These are phyloP conservation scores for Lysandra coridon DNA, from an alignment of 2,888 invertebrate genomes.

Conservation along the genomic window DNA sequence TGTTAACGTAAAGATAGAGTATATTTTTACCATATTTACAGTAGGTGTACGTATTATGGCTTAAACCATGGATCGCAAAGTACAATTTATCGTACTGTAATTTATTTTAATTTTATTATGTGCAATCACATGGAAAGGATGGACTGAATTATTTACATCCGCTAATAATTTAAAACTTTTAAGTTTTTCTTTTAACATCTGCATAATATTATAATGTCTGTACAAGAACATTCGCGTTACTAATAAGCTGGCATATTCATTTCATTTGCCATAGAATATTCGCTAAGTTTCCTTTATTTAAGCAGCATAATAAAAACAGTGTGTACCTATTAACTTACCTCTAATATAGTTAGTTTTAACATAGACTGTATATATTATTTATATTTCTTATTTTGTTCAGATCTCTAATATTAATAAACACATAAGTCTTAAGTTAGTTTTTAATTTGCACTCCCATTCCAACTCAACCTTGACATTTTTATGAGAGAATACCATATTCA, in stretches of 20 bases:
- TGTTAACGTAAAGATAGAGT: slow-evolving; percentile 47
- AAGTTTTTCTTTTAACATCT: slow-evolving; percentile 49
- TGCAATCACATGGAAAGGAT: slow-evolving; percentile 70
- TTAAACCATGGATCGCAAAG: slow-evolving; percentile 44
- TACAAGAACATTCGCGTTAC: slow-evolving; percentile 52
- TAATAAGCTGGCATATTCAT: slow-evolving; percentile 55
- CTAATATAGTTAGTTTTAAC: slow-evolving; percentile 80
- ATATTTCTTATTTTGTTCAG: slow-evolving; percentile 81
- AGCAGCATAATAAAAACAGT: slow-evolving; percentile 67
- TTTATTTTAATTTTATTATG: slow-evolving; percentile 56
- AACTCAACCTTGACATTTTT: too few relatives aligned
- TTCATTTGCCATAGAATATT: slow-evolving; percentile 62
- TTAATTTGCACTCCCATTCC: neutral
- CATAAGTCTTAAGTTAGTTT: slow-evolving; percentile 70
- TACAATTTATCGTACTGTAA: slow-evolving; percentile 55
- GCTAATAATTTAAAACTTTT: slow-evolving; percentile 45
- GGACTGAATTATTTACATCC: slow-evolving; percentile 73
- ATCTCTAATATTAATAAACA: slow-evolving; percentile 82
- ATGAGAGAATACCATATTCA: neutral
- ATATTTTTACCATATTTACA: slow-evolving; percentile 48
- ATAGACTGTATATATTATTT: slow-evolving; percentile 82
- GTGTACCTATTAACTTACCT: slow-evolving; percentile 80
- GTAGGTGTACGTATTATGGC: slow-evolving; percentile 51
- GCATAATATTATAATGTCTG: slow-evolving; percentile 50
- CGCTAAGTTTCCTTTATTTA: slow-evolving; percentile 54